phyloP scores from a whole-genome alignment of 2,888 invertebrate genomes.

The Cephus nigrinus region DNA sequence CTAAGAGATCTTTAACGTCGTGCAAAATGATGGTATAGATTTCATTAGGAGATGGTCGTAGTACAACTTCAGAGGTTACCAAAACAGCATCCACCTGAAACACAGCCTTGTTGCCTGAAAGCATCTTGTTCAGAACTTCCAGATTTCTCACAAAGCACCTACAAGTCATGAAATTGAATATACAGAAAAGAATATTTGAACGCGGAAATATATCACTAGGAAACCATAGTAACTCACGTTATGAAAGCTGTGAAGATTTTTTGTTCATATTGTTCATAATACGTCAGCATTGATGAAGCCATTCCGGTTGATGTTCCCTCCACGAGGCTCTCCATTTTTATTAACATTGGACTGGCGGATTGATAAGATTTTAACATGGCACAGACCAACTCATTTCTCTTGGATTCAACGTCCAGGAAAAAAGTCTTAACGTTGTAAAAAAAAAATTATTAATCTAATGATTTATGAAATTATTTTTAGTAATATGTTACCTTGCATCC shows the following conservation, averaged over 20 bases:
- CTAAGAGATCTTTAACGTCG: constrained; percentile 81
- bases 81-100: constrained; percentile 85
- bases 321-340: constrained; percentile 87
- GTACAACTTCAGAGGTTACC: constrained; percentile 79
- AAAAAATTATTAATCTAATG: neutral
- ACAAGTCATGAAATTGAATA: neutral
- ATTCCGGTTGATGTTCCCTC: constrained; percentile 82
- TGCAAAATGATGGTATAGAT: constrained; percentile 82
- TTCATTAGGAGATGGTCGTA: constrained; percentile 81
- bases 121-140: constrained; percentile 73
- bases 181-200: neutral
- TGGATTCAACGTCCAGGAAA: constrained; percentile 77
- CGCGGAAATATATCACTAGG: neutral
- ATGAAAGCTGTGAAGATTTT: constrained; percentile 78
- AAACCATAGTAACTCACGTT: constrained; percentile 62
- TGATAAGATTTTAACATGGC: constrained; percentile 79
- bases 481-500: constrained; percentile 42
- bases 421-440: constrained; percentile 69
- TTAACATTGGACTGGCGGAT: constrained; percentile 83
- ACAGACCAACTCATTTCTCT: constrained; percentile 76
- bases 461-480: neutral
- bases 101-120: constrained; percentile 71
- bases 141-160: constrained; percentile 72
- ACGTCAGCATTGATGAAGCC: constrained; percentile 78
- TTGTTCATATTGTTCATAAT: constrained; percentile 86